These are phyloP conservation scores for Xestoiulus laeticollis DNA, from an alignment of 2,888 invertebrate species.

Conservation along the genomic window DNA sequence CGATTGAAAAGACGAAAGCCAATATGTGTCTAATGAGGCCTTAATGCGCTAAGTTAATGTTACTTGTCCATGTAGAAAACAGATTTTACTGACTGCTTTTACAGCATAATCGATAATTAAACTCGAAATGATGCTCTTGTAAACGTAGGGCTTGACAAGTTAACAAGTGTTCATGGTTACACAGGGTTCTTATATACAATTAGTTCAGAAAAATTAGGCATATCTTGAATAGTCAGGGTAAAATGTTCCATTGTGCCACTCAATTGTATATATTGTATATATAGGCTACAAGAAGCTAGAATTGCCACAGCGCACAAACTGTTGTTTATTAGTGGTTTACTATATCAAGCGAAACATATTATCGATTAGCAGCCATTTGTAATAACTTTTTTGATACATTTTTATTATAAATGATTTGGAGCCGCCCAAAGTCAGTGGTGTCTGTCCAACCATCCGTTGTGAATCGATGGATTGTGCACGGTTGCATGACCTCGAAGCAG, in stretches of 20 bases:
- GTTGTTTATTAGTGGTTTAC: background rate
- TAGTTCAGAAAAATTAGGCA: too few relatives aligned
- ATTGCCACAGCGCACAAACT: background rate
- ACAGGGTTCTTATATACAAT: too few relatives aligned
- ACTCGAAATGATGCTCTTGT: background rate
- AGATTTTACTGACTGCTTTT: background rate
- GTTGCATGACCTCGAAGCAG: constrained; percentile 2
- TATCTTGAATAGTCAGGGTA: too few relatives aligned
- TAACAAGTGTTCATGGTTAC: too few relatives aligned
- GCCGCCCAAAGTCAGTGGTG: background rate
- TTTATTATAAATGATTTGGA: background rate
- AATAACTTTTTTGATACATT: background rate
- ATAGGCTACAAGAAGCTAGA: background rate
- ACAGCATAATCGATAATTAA: background rate
- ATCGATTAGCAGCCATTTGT: background rate
- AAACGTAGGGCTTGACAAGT: too few relatives aligned
- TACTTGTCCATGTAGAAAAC: background rate
- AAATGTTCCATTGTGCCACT: too few relatives aligned
- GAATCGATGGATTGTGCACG: background rate
- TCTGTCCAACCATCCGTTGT: background rate
- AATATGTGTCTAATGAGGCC: too few relatives aligned
- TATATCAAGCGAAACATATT: background rate
- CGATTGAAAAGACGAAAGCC: too few relatives aligned
- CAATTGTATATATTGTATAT: too few relatives aligned
- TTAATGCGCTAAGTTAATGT: too few relatives aligned